These are phyloP conservation scores for Cranoglanis bouderius DNA, from an alignment of 2,113 vertebrate genomes.

Conservation along the genomic window DNA sequence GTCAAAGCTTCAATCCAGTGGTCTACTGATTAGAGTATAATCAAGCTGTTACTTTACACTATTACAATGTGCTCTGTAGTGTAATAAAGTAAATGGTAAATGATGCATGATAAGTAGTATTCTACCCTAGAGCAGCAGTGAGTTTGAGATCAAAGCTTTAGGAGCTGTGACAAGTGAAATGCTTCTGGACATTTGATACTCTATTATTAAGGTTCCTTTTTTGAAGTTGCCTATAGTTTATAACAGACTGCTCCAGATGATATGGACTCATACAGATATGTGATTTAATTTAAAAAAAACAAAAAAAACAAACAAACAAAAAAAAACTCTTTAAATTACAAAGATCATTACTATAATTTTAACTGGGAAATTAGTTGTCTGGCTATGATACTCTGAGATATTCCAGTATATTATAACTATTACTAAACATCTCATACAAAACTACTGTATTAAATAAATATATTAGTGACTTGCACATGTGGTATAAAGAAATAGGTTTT, in stretches of 20 bases:
- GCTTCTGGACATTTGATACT: constrained; percentile 15
- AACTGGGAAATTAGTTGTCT: constrained; percentile 22
- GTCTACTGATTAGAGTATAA: constrained; percentile 27
- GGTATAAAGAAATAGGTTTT: constrained; percentile 11
- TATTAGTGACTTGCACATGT: constrained; percentile 36
- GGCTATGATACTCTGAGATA: constrained; percentile 30
- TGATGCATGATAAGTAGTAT: not conserved
- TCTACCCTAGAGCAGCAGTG: not conserved
- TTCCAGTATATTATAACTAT: constrained; percentile 27
- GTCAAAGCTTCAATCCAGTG: constrained; percentile 22
- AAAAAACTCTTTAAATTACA: not conserved
- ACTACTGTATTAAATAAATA: constrained; percentile 47
- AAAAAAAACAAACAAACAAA: constrained; percentile 13
- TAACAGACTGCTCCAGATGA: not conserved
- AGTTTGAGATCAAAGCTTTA: not conserved
- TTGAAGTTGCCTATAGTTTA: not conserved
- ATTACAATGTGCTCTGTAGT: not conserved
- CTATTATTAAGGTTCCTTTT: not conserved
- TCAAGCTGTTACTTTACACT: constrained; percentile 25
- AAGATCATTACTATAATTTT: constrained; percentile 28
- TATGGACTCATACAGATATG: constrained; percentile 11
- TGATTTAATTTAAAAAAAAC: not conserved
- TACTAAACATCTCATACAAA: constrained; percentile 54
- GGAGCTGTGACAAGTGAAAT: constrained; percentile 3
- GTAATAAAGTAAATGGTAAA: constrained; percentile 3